Evolutionary conservation across 1,140 invertebrate species (phyloP).

Genomic region (Hypothenemus hampei): DNA sequence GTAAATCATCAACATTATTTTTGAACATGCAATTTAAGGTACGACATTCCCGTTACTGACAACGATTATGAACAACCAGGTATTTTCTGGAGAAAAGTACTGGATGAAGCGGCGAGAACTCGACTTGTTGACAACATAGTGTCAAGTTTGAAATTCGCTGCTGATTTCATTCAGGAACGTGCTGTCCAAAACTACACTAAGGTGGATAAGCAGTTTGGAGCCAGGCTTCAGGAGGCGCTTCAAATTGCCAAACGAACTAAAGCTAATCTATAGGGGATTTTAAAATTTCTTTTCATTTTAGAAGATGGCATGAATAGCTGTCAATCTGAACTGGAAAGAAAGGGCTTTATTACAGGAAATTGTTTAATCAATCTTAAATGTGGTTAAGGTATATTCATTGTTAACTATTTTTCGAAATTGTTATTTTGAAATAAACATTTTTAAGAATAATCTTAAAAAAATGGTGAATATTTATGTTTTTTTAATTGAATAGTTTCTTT

Average conservation of each 20-base stretch:
- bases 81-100: constrained; percentile 74
- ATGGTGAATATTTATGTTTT: no score
- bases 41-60: constrained; percentile 79
- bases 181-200: constrained; percentile 71
- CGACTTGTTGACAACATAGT: constrained; percentile 79
- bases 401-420: no score
- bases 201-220: constrained; percentile 64
- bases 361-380: no score
- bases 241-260: constrained; percentile 30
- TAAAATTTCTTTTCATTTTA: not conserved
- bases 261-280: constrained; percentile 14
- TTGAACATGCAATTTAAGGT: no score
- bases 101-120: constrained; percentile 66
- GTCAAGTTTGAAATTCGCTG: constrained; percentile 67
- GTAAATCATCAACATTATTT: not conserved
- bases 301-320: no score
- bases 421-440: no score
- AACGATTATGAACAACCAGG: constrained; percentile 87
- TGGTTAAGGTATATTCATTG: no score
- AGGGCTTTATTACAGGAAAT: no score
- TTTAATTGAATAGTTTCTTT: no score
- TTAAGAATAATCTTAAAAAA: no score
- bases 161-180: constrained; percentile 80
- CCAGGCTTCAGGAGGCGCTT: constrained; percentile 58
- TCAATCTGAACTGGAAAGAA: no score